These are phyloP conservation scores for Sturnira hondurensis DNA, from an alignment of 2,113 vertebrate species.

Conservation along the genomic window DNA sequence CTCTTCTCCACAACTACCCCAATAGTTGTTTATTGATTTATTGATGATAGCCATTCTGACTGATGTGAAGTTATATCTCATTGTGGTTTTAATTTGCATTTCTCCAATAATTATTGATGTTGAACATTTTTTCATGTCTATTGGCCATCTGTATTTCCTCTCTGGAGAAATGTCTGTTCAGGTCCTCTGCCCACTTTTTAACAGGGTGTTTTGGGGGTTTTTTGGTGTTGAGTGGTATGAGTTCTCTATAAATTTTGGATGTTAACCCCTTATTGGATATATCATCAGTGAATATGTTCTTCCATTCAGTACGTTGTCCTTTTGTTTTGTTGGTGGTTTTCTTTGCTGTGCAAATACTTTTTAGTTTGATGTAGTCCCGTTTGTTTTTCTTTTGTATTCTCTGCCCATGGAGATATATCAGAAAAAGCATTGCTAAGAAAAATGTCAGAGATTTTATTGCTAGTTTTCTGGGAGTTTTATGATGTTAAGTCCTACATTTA, in stretches of 20 bases:
- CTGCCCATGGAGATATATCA: background rate
- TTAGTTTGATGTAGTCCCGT: background rate
- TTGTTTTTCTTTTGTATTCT: background rate
- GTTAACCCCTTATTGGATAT: background rate
- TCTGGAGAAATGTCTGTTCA: background rate
- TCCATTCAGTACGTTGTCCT: background rate
- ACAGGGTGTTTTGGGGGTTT: background rate
- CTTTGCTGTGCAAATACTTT: background rate
- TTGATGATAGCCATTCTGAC: background rate
- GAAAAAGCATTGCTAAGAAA: background rate
- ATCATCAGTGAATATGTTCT: background rate
- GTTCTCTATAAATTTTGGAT: background rate
- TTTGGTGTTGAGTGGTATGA: background rate
- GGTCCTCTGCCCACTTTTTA: background rate
- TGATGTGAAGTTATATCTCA: background rate
- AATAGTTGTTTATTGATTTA: background rate
- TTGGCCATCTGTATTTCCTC: background rate
- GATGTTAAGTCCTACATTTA: background rate
- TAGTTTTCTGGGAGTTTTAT: background rate
- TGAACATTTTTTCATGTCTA: background rate
- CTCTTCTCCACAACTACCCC: background rate
- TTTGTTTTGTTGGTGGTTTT: background rate
- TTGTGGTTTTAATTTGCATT: background rate
- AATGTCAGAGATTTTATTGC: background rate
- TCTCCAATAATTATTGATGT: background rate